phyloP scores from a whole-genome alignment of 2,888 invertebrate genomes.

The Microchrysa polita region DNA sequence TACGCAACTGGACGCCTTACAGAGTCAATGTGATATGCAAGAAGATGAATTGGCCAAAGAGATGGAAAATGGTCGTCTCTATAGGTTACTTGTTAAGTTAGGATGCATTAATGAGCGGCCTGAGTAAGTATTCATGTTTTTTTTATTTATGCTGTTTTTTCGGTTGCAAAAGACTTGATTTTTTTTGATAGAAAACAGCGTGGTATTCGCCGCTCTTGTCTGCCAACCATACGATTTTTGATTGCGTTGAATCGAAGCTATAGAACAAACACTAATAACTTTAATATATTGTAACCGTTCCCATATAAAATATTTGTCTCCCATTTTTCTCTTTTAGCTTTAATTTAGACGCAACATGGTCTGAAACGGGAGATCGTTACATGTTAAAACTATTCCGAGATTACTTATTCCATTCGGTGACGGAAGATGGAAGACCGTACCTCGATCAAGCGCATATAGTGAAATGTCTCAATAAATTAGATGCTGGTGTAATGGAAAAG shows the following conservation, averaged over 20 bases:
- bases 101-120: slow-evolving; percentile 95
- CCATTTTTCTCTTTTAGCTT: slow-evolving; percentile 69
- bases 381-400: slow-evolving; percentile 98
- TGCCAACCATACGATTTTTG: too few species aligned
- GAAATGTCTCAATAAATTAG: slow-evolving; percentile 91
- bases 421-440: slow-evolving; percentile 93
- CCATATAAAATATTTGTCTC: neutral
- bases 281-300: too few species aligned
- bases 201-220: too few species aligned
- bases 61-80: slow-evolving; percentile 92
- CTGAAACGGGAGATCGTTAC: slow-evolving; percentile 98
- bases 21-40: slow-evolving; percentile 86
- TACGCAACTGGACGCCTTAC: slow-evolving; percentile 91
- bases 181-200: too few species aligned
- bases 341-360: slow-evolving; percentile 93
- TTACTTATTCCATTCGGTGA: slow-evolving; percentile 95
- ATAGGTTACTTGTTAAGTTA: slow-evolving; percentile 89
- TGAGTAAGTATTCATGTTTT: slow-evolving; percentile 84
- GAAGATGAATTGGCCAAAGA: slow-evolving; percentile 93
- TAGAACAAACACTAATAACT: too few species aligned
- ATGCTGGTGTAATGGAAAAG: slow-evolving; percentile 82
- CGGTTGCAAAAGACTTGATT: too few species aligned
- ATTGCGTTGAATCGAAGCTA: too few species aligned
- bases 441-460: slow-evolving; percentile 95
- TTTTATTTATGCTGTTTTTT: too few species aligned